phyloP scores from a whole-genome alignment of 2,113 vertebrate genomes.

The Melanerpes formicivorus region DNA sequence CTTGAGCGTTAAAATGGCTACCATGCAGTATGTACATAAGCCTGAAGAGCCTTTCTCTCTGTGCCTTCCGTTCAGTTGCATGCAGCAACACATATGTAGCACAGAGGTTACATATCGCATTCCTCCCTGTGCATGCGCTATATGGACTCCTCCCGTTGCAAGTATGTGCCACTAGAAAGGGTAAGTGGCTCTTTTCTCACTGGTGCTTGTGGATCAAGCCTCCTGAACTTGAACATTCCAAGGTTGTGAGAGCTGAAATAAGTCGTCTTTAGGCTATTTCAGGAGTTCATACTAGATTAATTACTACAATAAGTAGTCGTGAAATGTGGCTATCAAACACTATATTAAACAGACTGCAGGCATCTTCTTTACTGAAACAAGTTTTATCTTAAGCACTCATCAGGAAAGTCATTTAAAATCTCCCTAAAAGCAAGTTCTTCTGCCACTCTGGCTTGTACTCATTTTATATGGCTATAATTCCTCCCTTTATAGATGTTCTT shows the following conservation, averaged over 20 bases:
- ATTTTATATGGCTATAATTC: neutral
- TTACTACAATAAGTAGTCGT: neutral
- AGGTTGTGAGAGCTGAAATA: neutral
- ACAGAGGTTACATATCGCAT: neutral
- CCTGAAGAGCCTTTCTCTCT: neutral
- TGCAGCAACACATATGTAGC: neutral
- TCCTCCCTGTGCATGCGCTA: accelerated
- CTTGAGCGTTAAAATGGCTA: constrained; percentile 6
- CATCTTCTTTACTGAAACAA: neutral
- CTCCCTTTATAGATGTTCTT: neutral
- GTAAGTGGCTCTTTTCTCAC: neutral
- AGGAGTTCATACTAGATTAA: neutral
- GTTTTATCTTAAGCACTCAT: neutral
- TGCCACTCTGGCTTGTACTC: neutral
- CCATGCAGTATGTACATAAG: neutral
- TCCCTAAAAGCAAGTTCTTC: neutral
- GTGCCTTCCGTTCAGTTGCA: accelerated
- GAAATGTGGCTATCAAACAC: neutral
- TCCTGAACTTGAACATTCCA: neutral
- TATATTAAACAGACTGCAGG: neutral
- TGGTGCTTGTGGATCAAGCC: neutral
- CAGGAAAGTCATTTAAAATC: neutral
- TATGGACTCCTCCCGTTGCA: neutral
- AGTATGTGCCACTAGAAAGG: neutral
- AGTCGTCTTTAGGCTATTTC: neutral